Conservation (phyloP, 2,888 invertebrate genomes). For the Megaustenia siamemsis region DNA sequence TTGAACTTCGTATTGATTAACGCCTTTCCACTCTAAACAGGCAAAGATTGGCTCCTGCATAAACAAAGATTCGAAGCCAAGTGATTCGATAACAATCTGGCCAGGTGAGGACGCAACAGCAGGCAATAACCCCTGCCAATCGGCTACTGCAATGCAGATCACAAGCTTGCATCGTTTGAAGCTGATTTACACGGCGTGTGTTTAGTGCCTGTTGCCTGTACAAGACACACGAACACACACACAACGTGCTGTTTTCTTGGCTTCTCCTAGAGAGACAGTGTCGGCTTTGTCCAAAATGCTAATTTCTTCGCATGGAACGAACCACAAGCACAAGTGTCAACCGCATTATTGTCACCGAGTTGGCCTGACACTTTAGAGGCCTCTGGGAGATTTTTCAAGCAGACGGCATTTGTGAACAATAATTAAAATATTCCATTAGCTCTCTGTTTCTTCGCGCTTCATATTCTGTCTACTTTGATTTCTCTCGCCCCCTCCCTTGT, state of each 20-base stretch:
- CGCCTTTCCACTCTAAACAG: too few species aligned
- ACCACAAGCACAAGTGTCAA: background rate
- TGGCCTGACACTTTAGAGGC: background rate
- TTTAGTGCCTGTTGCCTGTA: background rate
- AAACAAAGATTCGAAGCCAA: background rate
- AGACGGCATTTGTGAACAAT: slow-evolving; percentile 2
- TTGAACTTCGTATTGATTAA: too few species aligned
- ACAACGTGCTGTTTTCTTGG: slow-evolving; percentile 26
- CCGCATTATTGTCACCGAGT: slow-evolving; percentile 29
- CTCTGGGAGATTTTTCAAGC: background rate
- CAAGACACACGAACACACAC: background rate
- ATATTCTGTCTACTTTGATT: background rate
- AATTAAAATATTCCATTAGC: background rate
- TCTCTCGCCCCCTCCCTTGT: background rate
- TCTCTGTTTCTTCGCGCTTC: background rate
- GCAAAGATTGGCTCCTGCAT: background rate
- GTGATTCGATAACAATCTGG: background rate
- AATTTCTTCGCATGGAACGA: slow-evolving; percentile 18
- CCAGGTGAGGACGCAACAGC: background rate
- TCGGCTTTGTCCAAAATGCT: slow-evolving; percentile 29
- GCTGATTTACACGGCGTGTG: background rate
- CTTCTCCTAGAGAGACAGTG: background rate
- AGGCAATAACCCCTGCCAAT: background rate
- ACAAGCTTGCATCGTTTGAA: background rate
- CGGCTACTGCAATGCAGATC: background rate